Evolutionary conservation across 2,797 vertebrate species (phyloP).

Genomic region (Phoeniculus purpureus): DNA sequence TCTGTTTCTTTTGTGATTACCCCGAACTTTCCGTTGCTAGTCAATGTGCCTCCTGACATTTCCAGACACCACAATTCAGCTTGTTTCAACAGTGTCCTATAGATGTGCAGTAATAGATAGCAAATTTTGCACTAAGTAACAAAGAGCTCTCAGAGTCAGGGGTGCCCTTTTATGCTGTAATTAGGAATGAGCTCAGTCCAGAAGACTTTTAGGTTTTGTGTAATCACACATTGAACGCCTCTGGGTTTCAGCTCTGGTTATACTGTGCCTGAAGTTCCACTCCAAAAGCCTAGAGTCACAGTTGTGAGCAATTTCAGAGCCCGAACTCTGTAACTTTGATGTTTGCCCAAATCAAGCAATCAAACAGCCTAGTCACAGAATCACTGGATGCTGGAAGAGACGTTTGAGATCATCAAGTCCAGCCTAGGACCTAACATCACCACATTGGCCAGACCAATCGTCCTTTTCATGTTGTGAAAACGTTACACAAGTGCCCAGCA

Average conservation of each 20-base stretch:
- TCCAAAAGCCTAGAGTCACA: background rate
- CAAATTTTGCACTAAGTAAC: background rate
- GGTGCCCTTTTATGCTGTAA: background rate
- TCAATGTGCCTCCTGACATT: background rate
- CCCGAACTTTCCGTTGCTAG: conserved; percentile 3
- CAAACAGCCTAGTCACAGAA: background rate
- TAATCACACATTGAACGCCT: background rate
- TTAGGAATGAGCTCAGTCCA: background rate
- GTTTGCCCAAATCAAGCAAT: too few species aligned
- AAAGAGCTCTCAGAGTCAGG: background rate
- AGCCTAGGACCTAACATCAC: too few species aligned
- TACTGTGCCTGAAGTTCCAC: background rate
- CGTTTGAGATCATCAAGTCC: too few species aligned
- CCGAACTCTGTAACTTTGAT: background rate
- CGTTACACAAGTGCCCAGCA: background rate
- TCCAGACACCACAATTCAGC: conserved; percentile 7
- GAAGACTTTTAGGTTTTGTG: background rate
- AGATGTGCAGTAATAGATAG: background rate
- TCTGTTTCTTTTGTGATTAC: conserved; percentile 5
- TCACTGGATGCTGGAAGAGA: too few species aligned
- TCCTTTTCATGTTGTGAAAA: background rate
- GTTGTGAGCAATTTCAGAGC: background rate
- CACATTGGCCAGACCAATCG: too few species aligned
- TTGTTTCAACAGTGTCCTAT: background rate
- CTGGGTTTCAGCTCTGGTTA: background rate